phyloP scores from a whole-genome alignment of 1,140 invertebrate genomes.

The Bombus impatiens region DNA sequence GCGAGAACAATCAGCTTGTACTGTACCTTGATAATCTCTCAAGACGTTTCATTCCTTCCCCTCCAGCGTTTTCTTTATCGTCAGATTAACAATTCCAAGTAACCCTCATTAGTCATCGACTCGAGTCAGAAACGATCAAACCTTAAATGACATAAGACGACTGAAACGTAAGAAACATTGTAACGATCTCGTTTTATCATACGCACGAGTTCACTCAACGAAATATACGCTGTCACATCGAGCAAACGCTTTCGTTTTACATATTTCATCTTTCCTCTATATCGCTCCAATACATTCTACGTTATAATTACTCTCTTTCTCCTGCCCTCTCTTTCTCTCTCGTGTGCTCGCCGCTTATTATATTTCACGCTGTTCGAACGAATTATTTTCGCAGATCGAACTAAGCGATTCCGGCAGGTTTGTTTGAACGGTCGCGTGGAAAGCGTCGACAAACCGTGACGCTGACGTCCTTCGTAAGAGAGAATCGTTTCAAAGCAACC shows the following conservation, averaged over 20 bases:
- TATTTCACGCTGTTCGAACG: conserved; percentile 27
- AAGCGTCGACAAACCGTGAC: background rate
- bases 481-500: background rate
- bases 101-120: background rate
- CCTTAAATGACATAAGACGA: background rate
- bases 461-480: background rate
- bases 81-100: background rate
- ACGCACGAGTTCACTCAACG: background rate
- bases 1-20: background rate
- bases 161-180: background rate
- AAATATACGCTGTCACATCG: background rate
- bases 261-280: background rate
- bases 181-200: background rate
- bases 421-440: background rate
- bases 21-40: background rate
- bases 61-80: background rate
- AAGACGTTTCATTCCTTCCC: background rate
- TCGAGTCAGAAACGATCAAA: background rate
- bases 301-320: background rate
- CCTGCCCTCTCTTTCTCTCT: too few relatives aligned
- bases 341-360: background rate
- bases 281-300: background rate
- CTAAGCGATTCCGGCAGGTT: background rate
- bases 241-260: background rate
- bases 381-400: background rate